phyloP scores from a whole-genome alignment of 2,797 vertebrate genomes.

The Micropoecilia bifurca region DNA sequence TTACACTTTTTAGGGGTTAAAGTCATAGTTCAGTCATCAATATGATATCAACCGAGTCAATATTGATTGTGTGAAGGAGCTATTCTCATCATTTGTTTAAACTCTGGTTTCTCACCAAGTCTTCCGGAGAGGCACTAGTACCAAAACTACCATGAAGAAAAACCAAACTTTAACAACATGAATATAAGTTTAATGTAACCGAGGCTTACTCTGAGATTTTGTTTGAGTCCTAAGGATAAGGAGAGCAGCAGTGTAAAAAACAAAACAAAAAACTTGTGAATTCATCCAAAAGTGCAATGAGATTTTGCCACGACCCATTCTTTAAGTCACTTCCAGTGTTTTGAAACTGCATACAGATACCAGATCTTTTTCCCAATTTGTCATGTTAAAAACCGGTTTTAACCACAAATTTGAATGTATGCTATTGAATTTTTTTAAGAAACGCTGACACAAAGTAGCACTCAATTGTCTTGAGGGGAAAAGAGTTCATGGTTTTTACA shows the following conservation, averaged over 20 bases:
- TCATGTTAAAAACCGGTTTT: background rate
- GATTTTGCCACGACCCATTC: background rate
- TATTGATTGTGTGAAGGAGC: background rate
- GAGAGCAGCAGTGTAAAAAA: background rate
- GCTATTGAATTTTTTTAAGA: too few relatives aligned
- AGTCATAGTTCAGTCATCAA: background rate
- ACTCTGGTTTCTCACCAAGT: background rate
- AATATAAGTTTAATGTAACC: background rate
- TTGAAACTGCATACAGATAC: background rate
- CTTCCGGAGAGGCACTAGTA: background rate
- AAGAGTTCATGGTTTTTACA: background rate
- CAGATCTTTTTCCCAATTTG: background rate
- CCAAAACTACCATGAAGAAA: background rate
- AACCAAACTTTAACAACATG: background rate
- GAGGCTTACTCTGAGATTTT: background rate
- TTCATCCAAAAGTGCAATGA: background rate
- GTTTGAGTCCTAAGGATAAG: background rate
- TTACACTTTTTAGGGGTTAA: background rate
- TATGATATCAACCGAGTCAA: background rate
- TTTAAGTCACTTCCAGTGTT: background rate
- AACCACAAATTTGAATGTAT: background rate
- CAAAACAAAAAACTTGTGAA: background rate
- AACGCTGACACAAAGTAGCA: background rate
- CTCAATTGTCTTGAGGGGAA: background rate
- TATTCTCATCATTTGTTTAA: slow-evolving; percentile 2